Evolutionary conservation across 2,888 invertebrate genomes (phyloP).

Genomic region (Alentia gelatinosa): DNA sequence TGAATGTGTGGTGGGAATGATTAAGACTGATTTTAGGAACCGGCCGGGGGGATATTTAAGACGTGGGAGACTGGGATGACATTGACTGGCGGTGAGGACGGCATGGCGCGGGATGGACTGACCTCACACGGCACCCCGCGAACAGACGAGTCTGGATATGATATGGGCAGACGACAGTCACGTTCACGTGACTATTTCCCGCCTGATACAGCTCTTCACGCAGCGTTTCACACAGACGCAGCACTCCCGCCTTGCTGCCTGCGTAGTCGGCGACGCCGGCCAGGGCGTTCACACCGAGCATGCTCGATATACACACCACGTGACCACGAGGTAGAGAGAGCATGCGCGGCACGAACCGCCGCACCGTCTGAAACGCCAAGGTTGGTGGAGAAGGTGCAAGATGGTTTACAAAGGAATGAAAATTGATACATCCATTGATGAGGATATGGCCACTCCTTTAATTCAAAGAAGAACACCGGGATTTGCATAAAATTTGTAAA

Average conservation of each 20-base stretch:
- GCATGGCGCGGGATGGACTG: neutral
- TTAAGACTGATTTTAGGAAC: too few species aligned
- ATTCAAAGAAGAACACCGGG: too few species aligned
- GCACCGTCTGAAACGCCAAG: slow-evolving; percentile 84
- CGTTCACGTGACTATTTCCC: slow-evolving; percentile 82
- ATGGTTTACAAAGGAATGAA: too few species aligned
- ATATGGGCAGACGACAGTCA: slow-evolving; percentile 94
- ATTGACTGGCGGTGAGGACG: too few species aligned
- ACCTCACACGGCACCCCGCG: slow-evolving; percentile 86
- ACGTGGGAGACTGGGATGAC: too few species aligned
- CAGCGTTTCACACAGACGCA: slow-evolving; percentile 95
- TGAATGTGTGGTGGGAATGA: too few species aligned
- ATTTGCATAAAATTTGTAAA: too few species aligned
- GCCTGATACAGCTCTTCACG: slow-evolving; percentile 79
- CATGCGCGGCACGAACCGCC: slow-evolving; percentile 88
- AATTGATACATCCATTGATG: too few species aligned
- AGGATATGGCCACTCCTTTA: too few species aligned
- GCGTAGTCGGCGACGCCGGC: slow-evolving; percentile 87
- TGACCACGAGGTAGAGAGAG: slow-evolving; percentile 92
- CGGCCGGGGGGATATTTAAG: too few species aligned
- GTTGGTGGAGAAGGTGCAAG: too few species aligned
- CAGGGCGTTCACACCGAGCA: slow-evolving; percentile 91
- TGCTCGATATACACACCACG: slow-evolving; percentile 94
- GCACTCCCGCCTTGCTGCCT: slow-evolving; percentile 94
- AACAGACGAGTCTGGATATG: slow-evolving; percentile 98